These are phyloP conservation scores for Acanthacorydalis orientalis DNA, from an alignment of 2,888 invertebrate species.

Conservation along the genomic window DNA sequence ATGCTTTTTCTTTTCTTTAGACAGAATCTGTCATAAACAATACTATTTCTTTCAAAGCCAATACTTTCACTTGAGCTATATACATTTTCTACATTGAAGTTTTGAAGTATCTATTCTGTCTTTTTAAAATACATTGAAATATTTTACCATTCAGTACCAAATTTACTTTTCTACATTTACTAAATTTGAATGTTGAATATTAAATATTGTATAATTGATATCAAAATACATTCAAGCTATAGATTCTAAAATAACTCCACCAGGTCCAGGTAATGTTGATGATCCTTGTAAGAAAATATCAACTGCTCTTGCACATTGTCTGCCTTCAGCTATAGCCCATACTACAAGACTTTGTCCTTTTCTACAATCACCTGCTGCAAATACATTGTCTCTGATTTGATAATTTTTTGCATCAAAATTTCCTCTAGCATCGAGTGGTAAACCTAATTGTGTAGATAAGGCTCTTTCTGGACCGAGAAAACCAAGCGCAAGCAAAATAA, in stretches of 20 bases:
- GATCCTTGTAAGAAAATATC: constrained; percentile 63
- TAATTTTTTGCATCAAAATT: constrained; percentile 85
- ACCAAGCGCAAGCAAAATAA: constrained; percentile 95
- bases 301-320: constrained; percentile 92
- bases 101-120: no score
- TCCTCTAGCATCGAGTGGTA: constrained; percentile 79
- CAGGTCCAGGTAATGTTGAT: constrained; percentile 73
- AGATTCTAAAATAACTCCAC: constrained; percentile 51
- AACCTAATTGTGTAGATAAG: constrained; percentile 60
- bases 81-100: no score
- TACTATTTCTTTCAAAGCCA: no score
- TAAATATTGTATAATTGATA: no score
- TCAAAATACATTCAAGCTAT: not conserved
- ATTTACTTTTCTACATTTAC: no score
- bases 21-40: no score
- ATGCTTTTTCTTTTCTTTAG: no score
- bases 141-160: no score
- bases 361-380: constrained; percentile 95
- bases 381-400: constrained; percentile 76
- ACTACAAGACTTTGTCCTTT: constrained; percentile 98
- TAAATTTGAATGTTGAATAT: no score
- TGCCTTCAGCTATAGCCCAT: constrained; percentile 95
- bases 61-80: no score
- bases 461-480: constrained; percentile 91
- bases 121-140: no score